Base-by-base conservation (phyloP, 2,888 invertebrate genomes). In the Drosophila incognita region DNA sequence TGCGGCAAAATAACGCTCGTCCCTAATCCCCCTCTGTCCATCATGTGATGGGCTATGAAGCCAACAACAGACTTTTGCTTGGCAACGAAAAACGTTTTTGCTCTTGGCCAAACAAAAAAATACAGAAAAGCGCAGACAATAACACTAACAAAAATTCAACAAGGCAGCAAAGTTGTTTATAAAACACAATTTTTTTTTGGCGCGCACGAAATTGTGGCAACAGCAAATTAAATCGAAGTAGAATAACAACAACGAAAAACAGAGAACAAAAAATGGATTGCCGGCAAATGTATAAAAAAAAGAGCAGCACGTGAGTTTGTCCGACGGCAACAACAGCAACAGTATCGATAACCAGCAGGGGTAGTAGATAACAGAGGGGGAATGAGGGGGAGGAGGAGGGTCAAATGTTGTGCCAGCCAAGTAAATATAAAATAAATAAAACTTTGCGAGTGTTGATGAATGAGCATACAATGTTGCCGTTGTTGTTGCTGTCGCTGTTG, bases 381-480 rank as follows among this genome's bases (percentile, higher is more conserved):
- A 2, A 2, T 21, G 18, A 0, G 38, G 18, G 21, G 27, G 51
- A 11, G 7, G 0, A 13, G 24, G 8, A 21, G 58, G 51, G 73
- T 71, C 67, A 80, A 80, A 85, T 73, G 74, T 78, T 76, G 74
- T 76, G 76, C 21, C 64, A 59, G 69, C 54, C 61, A 69, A 74
- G 65, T 67, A 76, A 78, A 81, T 69, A 65, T 66, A 70, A 79
- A 69, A 68, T 66, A 67, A 82, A 76, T 65, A 71, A 59, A 72
- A 64, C 58, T 63, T 67, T 71, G 76, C 78, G 68, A 74, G 89
- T 87, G 87, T 76, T 85, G 84, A 85, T 89, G 84, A 89, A 85
- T 85, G 84, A 82, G 77, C 77, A 70, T 61, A 61, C 52, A 52
- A 62, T 64, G 74, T 38, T 59, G 58, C 31, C 31, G 57, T 29